A percentile compares a stretch with the other conserved stretches of the same genome.
These are phyloP conservation scores for Drosophila anomalata DNA, from an alignment of 2,888 invertebrate genomes.

Conservation along the genomic window DNA sequence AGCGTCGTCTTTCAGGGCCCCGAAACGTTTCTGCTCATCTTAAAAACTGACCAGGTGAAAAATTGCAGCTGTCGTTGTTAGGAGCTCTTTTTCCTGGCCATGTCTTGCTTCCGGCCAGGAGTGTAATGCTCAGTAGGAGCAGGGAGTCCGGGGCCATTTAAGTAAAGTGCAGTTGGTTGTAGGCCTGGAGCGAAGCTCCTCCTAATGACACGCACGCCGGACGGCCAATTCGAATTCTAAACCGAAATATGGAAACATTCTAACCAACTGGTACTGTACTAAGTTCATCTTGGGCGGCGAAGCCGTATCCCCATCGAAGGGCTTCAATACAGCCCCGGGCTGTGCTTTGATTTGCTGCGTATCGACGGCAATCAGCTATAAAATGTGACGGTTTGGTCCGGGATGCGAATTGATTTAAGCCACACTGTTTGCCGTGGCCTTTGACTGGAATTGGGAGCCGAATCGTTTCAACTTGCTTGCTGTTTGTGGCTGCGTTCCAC, in stretches of 20 bases:
- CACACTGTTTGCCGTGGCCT: slow-evolving; percentile 58
- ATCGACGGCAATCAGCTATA: slow-evolving; percentile 73
- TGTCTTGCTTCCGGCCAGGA: slow-evolving; percentile 8
- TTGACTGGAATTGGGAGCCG: slow-evolving; percentile 56
- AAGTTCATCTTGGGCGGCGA: slow-evolving; percentile 20
- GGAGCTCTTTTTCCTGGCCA: slow-evolving; percentile 38
- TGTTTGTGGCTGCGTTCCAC: slow-evolving; percentile 18
- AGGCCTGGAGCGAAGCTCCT: slow-evolving; percentile 51
- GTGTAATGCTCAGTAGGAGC: neutral
- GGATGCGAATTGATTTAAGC: slow-evolving; percentile 64
- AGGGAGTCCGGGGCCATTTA: slow-evolving; percentile 29
- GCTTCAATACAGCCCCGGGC: slow-evolving; percentile 41
- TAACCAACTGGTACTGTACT: slow-evolving; percentile 14
- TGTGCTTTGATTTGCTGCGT: slow-evolving; percentile 63
- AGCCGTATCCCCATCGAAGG: neutral
- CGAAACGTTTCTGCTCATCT: slow-evolving; percentile 73
- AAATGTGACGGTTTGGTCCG: slow-evolving; percentile 57
- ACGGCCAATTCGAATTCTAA: neutral
- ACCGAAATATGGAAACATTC: slow-evolving; percentile 21
- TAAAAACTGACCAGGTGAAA: slow-evolving; percentile 82
- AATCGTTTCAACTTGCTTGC: slow-evolving; percentile 36
- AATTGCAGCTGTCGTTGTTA: slow-evolving; percentile 81
- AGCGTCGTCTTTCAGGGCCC: slow-evolving; percentile 44
- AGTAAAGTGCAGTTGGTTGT: slow-evolving; percentile 65
- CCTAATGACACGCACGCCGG: slow-evolving; percentile 3